Percentiles rank a stretch among this genome's conserved stretches.
Conservation (phyloP, 2,113 vertebrate species). For the Ctenodactylus gundi region DNA sequence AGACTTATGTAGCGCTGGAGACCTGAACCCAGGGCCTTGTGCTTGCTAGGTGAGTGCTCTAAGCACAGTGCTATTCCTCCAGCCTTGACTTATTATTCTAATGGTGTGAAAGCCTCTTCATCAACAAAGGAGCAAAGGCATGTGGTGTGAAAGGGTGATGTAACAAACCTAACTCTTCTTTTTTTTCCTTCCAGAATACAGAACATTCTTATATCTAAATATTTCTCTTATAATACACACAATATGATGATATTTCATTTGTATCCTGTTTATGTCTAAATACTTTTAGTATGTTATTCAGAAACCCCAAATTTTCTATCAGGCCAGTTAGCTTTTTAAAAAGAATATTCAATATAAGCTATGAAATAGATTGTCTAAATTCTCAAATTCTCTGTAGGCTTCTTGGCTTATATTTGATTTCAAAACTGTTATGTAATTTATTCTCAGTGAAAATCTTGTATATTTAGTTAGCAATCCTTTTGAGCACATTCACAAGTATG, state of each 20-base stretch:
- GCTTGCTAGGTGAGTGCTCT: too few species aligned
- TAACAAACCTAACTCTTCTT: neutral
- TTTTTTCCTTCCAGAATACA: neutral
- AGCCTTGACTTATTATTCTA: conserved; percentile 1
- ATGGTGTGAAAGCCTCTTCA: neutral
- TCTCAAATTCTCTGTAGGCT: conserved; percentile 26
- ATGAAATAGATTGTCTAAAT: conserved; percentile 44
- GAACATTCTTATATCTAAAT: neutral
- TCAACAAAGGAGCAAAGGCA: neutral
- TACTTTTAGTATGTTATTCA: conserved; percentile 28
- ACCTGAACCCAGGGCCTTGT: too few species aligned
- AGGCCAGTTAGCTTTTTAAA: conserved; percentile 4
- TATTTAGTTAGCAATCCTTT: conserved; percentile 76
- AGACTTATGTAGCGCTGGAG: too few species aligned
- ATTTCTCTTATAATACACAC: neutral
- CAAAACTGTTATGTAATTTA: conserved; percentile 64
- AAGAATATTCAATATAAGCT: conserved; percentile 23
- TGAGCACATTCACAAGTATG: conserved; percentile 70
- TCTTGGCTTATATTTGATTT: conserved; percentile 61
- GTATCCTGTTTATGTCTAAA: neutral
- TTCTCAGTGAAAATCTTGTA: conserved; percentile 69
- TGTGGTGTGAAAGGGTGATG: neutral
- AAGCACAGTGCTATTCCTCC: too few species aligned
- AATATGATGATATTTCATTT: neutral
- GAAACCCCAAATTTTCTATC: neutral